A percentile compares a stretch with the other conserved stretches of the same genome.
These are phyloP conservation scores for Proctacanthus coquilletti DNA, from an alignment of 1,140 invertebrate species.

Conservation along the genomic window DNA sequence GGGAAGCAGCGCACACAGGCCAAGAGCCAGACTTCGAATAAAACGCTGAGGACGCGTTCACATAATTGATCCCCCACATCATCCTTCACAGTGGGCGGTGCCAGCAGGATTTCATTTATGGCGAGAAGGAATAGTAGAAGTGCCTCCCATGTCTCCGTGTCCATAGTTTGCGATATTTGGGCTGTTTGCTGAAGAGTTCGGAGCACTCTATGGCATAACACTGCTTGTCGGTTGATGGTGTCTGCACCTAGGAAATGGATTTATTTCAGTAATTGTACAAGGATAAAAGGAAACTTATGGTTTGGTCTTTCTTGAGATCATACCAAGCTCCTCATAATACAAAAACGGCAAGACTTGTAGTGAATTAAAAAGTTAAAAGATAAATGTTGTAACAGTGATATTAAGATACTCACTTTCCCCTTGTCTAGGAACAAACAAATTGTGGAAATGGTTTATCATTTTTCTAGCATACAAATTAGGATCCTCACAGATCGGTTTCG, in stretches of 20 bases:
- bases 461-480: conserved; percentile 82
- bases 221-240: conserved; percentile 82
- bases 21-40: conserved; percentile 90
- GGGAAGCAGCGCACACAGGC: conserved; percentile 79
- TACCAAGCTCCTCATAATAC: conserved; percentile 74
- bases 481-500: conserved; percentile 70
- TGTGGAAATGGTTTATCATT: conserved; percentile 87
- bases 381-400: conserved; percentile 2
- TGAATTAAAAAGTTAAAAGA: conserved; percentile 4
- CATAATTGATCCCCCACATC: conserved; percentile 90
- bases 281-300: neutral
- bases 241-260: conserved; percentile 49
- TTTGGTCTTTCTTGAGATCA: conserved; percentile 21
- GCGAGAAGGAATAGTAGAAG: conserved; percentile 79
- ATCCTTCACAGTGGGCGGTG: conserved; percentile 83
- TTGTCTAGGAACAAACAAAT: conserved; percentile 86
- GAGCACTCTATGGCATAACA: conserved; percentile 87
- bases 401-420: conserved; percentile 58
- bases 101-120: conserved; percentile 81
- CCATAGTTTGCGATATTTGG: conserved; percentile 60
- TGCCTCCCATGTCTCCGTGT: conserved; percentile 80
- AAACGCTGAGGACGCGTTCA: conserved; percentile 79
- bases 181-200: conserved; percentile 76
- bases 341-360: conserved; percentile 72
- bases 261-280: neutral